Evolutionary conservation across 1,140 invertebrate genomes (phyloP).

Genomic region (Rhysida immarginata): DNA sequence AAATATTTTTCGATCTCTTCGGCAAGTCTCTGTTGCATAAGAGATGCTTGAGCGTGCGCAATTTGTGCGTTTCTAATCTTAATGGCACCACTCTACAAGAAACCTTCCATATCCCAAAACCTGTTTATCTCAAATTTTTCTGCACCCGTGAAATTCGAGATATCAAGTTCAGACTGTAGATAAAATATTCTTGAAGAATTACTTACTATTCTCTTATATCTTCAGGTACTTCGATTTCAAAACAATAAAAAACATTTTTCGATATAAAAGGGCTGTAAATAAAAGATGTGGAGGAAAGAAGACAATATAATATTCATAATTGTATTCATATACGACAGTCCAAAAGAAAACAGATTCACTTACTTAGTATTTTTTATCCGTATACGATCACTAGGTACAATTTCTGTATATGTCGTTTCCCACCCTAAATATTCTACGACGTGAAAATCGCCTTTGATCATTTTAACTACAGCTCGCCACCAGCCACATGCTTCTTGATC

Average conservation of each 20-base stretch:
- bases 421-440: slow-evolving; percentile 82
- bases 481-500: slow-evolving; percentile 82
- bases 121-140: too few relatives aligned
- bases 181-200: too few relatives aligned
- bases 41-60: too few relatives aligned
- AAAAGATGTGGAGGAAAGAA: slow-evolving; percentile 1
- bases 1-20: too few relatives aligned
- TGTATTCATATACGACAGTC: neutral
- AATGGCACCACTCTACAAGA: too few relatives aligned
- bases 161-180: too few relatives aligned
- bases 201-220: slow-evolving; percentile 87
- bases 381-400: slow-evolving; percentile 62
- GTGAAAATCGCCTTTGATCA: slow-evolving; percentile 79
- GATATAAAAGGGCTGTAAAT: slow-evolving; percentile 58
- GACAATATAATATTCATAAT: neutral
- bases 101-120: too few relatives aligned
- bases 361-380: slow-evolving; percentile 30
- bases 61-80: too few relatives aligned
- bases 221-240: slow-evolving; percentile 83
- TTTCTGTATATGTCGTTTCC: slow-evolving; percentile 79
- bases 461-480: slow-evolving; percentile 69
- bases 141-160: too few relatives aligned
- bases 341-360: slow-evolving; percentile 10
- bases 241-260: slow-evolving; percentile 77
- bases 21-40: too few relatives aligned